These are phyloP conservation scores for Coenobita brevimanus DNA, from an alignment of 1,140 invertebrate genomes.

Conservation along the genomic window DNA sequence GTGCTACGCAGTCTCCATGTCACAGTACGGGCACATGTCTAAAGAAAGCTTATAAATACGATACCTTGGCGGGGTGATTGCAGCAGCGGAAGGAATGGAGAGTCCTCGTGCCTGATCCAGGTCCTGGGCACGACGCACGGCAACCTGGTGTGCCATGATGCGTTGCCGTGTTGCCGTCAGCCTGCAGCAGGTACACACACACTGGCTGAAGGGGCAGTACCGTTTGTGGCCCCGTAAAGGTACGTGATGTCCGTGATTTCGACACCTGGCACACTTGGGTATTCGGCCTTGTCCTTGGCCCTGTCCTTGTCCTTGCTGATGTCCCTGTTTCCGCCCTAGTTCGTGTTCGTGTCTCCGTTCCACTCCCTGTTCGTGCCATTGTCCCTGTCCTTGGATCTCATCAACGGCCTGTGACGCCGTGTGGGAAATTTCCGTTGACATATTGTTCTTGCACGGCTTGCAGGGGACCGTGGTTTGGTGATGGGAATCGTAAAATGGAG, in stretches of 20 bases:
- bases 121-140: slow-evolving; percentile 34
- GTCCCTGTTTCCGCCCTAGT: neutral
- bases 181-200: slow-evolving; percentile 30
- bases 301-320: neutral
- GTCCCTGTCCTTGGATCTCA: too few relatives aligned
- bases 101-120: slow-evolving; percentile 15
- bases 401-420: too few relatives aligned
- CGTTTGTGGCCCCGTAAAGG: slow-evolving; percentile 38
- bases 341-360: neutral
- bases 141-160: slow-evolving; percentile 52
- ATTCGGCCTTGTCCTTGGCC: neutral
- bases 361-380: too few relatives aligned
- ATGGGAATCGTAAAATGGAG: too few relatives aligned
- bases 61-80: too few relatives aligned
- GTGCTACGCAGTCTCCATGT: too few relatives aligned
- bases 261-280: slow-evolving; percentile 47
- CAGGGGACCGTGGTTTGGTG: too few relatives aligned
- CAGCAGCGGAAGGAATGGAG: too few relatives aligned
- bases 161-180: slow-evolving; percentile 37
- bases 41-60: too few relatives aligned
- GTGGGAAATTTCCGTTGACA: too few relatives aligned
- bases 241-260: slow-evolving; percentile 34
- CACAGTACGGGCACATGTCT: too few relatives aligned
- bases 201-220: slow-evolving; percentile 42
- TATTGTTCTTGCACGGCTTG: too few relatives aligned